Percentiles rank a stretch among this genome's conserved stretches.
phyloP scores from a whole-genome alignment of 2,888 invertebrate genomes.

The Gortyna flavago region DNA sequence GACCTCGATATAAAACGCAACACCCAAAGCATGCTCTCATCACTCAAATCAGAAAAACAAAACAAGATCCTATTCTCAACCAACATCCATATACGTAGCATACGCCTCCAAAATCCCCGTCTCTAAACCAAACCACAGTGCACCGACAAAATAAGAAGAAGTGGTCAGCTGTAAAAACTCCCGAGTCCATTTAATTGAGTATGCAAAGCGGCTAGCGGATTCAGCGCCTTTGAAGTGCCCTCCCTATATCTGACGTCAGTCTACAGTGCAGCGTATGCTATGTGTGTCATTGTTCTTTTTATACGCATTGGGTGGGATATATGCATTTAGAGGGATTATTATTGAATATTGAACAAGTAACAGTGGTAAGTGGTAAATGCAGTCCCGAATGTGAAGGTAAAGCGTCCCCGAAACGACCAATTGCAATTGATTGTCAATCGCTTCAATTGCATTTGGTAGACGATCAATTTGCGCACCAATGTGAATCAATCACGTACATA shows the following conservation, averaged over 20 bases:
- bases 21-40: background rate
- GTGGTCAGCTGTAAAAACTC: slow-evolving; percentile 59
- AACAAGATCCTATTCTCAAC: slow-evolving; percentile 5
- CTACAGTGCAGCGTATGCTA: slow-evolving; percentile 21
- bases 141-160: slow-evolving; percentile 49
- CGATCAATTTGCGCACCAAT: no score
- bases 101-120: slow-evolving; percentile 25
- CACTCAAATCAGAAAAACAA: slow-evolving; percentile 22
- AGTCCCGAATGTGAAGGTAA: background rate
- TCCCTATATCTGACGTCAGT: slow-evolving; percentile 49
- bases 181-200: slow-evolving; percentile 67
- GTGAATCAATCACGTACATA: background rate
- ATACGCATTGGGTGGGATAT: background rate
- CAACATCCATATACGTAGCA: slow-evolving; percentile 35
- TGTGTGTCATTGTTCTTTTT: slow-evolving; percentile 14
- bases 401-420: background rate
- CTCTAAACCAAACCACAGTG: slow-evolving; percentile 35
- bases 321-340: slow-evolving; percentile 10
- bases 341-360: background rate
- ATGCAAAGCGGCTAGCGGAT: slow-evolving; percentile 64
- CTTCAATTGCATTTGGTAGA: background rate
- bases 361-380: background rate
- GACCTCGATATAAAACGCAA: background rate
- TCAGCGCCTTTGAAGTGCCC: slow-evolving; percentile 52
- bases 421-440: background rate